These are phyloP conservation scores for Eurosta solidaginis DNA, from an alignment of 1,140 invertebrate genomes.

Conservation along the genomic window DNA sequence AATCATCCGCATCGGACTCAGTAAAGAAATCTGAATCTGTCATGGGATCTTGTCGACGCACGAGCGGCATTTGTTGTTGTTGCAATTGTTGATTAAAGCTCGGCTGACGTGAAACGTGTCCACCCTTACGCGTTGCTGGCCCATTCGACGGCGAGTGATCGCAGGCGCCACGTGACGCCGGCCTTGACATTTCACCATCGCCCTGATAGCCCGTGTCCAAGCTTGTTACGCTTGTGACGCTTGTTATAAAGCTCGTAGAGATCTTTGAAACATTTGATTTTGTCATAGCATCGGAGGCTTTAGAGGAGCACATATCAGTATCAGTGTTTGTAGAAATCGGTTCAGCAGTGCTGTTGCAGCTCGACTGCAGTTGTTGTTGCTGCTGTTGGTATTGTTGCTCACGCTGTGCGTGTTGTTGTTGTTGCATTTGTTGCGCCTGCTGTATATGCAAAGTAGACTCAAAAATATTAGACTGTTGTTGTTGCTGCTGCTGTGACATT, in stretches of 20 bases:
- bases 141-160: slow-evolving; percentile 66
- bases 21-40: slow-evolving; percentile 89
- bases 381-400: too few species aligned
- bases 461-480: not conserved
- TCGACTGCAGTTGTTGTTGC: slow-evolving; percentile 37
- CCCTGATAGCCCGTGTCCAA: slow-evolving; percentile 85
- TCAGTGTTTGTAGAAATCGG: slow-evolving; percentile 51
- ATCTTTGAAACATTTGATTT: slow-evolving; percentile 66
- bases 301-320: slow-evolving; percentile 59
- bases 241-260: slow-evolving; percentile 75
- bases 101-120: slow-evolving; percentile 47
- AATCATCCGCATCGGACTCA: slow-evolving; percentile 83
- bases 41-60: slow-evolving; percentile 76
- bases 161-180: slow-evolving; percentile 75
- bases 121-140: slow-evolving; percentile 37
- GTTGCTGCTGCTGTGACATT: slow-evolving; percentile 39
- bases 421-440: slow-evolving; percentile 41
- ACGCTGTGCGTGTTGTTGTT: too few species aligned
- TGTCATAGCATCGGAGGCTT: slow-evolving; percentile 63
- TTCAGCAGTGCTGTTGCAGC: slow-evolving; percentile 42
- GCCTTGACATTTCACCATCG: slow-evolving; percentile 81
- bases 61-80: slow-evolving; percentile 36
- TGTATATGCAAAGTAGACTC: not conserved
- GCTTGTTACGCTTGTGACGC: slow-evolving; percentile 83
- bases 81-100: slow-evolving; percentile 49